Conservation (phyloP, 2,888 invertebrate genomes). For the Spilarctia lutea region DNA sequence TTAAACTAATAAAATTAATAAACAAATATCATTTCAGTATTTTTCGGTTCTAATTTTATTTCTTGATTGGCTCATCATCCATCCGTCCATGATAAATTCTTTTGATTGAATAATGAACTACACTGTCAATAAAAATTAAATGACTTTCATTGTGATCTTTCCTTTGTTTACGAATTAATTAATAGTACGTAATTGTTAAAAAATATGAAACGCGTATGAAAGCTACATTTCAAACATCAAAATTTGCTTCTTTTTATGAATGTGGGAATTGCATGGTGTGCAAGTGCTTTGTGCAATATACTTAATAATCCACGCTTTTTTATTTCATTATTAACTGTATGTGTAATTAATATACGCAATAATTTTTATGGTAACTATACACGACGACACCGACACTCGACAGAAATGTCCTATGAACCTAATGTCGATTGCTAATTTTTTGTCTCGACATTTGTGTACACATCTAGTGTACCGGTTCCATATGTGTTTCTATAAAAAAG, state of each 20-base stretch:
- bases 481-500: too few relatives aligned
- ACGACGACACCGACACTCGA: too few relatives aligned
- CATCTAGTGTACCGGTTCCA: too few relatives aligned
- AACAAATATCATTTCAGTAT: not conserved
- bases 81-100: not conserved
- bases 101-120: not conserved
- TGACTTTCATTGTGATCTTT: too few relatives aligned
- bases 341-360: not conserved
- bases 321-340: constrained; percentile 18
- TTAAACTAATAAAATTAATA: too few relatives aligned
- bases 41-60: not conserved
- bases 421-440: too few relatives aligned
- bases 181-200: not conserved
- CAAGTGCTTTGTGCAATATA: constrained; percentile 42
- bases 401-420: too few relatives aligned
- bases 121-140: not conserved
- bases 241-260: constrained; percentile 35
- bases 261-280: constrained; percentile 52
- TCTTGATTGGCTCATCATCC: not conserved
- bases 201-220: constrained; percentile 32
- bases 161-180: too few relatives aligned
- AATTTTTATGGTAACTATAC: too few relatives aligned
- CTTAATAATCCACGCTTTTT: constrained; percentile 26
- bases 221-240: constrained; percentile 20
- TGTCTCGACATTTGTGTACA: too few relatives aligned